Conservation (phyloP, 2,888 invertebrate species). For the Apodemia mormo region DNA sequence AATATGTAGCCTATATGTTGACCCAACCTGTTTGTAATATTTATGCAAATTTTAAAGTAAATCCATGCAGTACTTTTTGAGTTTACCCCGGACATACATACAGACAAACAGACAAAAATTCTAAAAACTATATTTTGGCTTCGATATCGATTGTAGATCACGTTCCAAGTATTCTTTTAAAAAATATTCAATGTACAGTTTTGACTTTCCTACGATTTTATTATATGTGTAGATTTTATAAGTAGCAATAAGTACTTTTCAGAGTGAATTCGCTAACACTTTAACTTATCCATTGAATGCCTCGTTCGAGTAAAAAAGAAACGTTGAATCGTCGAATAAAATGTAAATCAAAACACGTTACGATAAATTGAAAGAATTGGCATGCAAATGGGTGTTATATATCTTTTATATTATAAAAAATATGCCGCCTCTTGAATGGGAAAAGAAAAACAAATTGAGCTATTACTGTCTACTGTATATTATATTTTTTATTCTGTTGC, state of each 20-base stretch:
- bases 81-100: too few relatives aligned
- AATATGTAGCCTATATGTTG: too few relatives aligned
- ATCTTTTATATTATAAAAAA: background rate
- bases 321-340: slow-evolving; percentile 16
- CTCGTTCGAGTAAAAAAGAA: background rate
- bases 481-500: background rate
- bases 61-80: too few relatives aligned
- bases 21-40: too few relatives aligned
- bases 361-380: slow-evolving; percentile 12
- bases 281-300: background rate
- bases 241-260: background rate
- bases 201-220: too few relatives aligned
- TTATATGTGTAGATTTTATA: background rate
- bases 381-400: slow-evolving; percentile 1
- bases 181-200: too few relatives aligned
- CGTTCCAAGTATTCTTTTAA: too few relatives aligned
- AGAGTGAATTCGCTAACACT: background rate
- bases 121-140: too few relatives aligned
- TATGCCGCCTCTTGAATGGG: background rate
- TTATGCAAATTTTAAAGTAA: too few relatives aligned
- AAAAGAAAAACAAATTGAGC: slow-evolving; percentile 3
- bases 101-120: too few relatives aligned
- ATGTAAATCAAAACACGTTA: slow-evolving; percentile 12
- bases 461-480: background rate
- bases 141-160: too few relatives aligned